Evolutionary conservation across 1,140 invertebrate genomes (phyloP), one percentile per base, ranked within the genome.

Genomic region (Tachypleus tridentatus): DNA sequence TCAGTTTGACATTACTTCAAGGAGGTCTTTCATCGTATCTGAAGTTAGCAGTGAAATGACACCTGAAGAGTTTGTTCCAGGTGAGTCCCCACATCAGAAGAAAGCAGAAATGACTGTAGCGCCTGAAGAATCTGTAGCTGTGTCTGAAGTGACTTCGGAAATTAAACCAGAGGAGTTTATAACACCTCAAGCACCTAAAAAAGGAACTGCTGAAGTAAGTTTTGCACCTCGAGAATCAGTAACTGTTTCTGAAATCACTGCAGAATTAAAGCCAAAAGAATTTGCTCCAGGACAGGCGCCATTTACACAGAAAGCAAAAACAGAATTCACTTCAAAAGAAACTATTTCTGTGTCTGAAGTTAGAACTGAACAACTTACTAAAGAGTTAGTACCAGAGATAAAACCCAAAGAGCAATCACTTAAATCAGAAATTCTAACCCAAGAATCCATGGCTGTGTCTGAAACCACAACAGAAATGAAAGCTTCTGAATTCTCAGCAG

Each of bases 351-450:
- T 69, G 4, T 69, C 68, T 5, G 64, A 69, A 57, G 64, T 69
- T 8, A 68, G 61, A 4, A 5, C 50, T 29, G 61, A 51, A 51
- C 63, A 53, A 10, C 58, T 48, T 9, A 49, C 62, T 9, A 56
- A 47, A 9, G 66, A 67, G 0, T 58, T 67, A 47, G 48, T 51
- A 4, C 63, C 63, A 7, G 9, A 62, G 5, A 64, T 64, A 51
- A 10, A 51, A 9, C 63, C 66, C 29, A 58, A 62, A 10, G 62
- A 58, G 7, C 49, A 51, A 4, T 62, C 49, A 54, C 64, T 65
- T 9, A 1, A 83, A 80, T 72, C 91, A 87, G 74, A 90, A 89
- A 9, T 87, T 64, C 71, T 60, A 70, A 49, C 70, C 60, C 64
- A 52, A 8, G 58, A 69, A 52, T 60, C 60, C 57, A 60, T 68